Base-by-base conservation (phyloP, 2,113 vertebrate genomes). In the Pundamilia nyererei region DNA sequence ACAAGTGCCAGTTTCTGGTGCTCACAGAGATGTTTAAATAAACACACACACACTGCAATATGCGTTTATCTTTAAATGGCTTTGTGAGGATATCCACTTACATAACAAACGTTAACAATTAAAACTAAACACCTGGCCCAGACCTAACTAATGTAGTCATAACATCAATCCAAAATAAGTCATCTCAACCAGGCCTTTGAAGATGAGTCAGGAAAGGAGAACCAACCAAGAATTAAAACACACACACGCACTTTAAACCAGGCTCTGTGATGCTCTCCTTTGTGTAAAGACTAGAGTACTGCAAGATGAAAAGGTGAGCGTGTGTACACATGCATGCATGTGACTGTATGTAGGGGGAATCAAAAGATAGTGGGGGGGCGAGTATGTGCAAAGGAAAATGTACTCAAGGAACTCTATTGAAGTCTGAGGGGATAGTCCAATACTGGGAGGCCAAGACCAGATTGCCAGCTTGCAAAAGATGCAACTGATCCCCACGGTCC, bases 261-360 rank as follows among this genome's bases (percentile, higher is more conserved):
- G 21, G 58, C 29, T 35, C 70, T 88, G 26, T 82, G 82, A 84
- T 81, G 75, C 84, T 85, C 54, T 84, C 89, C 70, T 75, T 82
- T 75, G 1, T 70, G 24, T 42, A 81, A 15, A 56, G 60, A 65
- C 40, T 49, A 35, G 84, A 60, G 49, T 24, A 38, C 60, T 72
- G 58, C 24, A 31, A 33, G 55, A 60, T 70, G 47, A 65, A 88
- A 24, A 24, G 17, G 38, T 68, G 35, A 68, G 62, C 11, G 0
- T 58, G 65, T n/a, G 68, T 31, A 72, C 47, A 42, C 21, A 14
- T 2, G 51, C 49, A 26, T 51, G 70, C 40, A 51, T 42, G 19
- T 58, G 40, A 60, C 31, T 17, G 56, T 45, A 40, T 38, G 53
- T 7, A 8, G 45, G 6, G 12, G 85, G 29, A 90, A 84, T 89